Percentiles rank a stretch among this genome's conserved stretches.
These are phyloP conservation scores for Helostoma temminkii DNA, from an alignment of 2,797 vertebrate species.

Conservation along the genomic window DNA sequence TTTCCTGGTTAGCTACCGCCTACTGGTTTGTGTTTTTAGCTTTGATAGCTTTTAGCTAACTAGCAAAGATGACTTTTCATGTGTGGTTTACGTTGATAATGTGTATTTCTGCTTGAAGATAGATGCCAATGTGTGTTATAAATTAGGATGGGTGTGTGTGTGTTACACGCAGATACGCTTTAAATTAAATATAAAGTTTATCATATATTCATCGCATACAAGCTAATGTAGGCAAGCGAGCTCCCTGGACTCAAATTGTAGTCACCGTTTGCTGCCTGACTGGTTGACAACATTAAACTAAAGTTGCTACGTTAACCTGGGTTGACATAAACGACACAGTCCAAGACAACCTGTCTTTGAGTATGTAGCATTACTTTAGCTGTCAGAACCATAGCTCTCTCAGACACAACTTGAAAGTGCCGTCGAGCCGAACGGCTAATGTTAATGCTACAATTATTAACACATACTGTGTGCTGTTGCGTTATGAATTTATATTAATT, in stretches of 20 bases:
- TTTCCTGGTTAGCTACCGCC: slow-evolving; percentile 88
- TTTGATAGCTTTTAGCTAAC: slow-evolving; percentile 66
- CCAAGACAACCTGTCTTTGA: not conserved
- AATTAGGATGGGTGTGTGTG: accelerated
- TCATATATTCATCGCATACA: slow-evolving; percentile 33
- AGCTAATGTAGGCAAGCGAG: slow-evolving; percentile 61
- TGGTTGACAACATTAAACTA: slow-evolving; percentile 7
- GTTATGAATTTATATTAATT: not conserved
- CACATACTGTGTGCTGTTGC: not conserved
- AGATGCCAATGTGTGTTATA: accelerated
- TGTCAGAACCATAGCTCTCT: not conserved
- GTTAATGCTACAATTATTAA: slow-evolving; percentile 7
- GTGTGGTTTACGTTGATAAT: not conserved
- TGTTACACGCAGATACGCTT: not conserved
- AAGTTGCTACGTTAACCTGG: slow-evolving; percentile 6
- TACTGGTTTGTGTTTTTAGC: slow-evolving; percentile 87
- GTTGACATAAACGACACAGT: not conserved
- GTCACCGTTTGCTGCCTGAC: slow-evolving; percentile 31
- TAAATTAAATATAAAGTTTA: slow-evolving; percentile 21
- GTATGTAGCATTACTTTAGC: not conserved
- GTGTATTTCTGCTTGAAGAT: accelerated
- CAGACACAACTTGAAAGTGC: slow-evolving; percentile 7
- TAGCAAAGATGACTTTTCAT: slow-evolving; percentile 19
- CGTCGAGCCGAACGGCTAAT: slow-evolving; percentile 6
- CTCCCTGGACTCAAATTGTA: slow-evolving; percentile 12